A percentile compares a stretch with the other conserved stretches of the same genome.
Conservation (phyloP, 2,797 vertebrate species). For the Enteromius paludinosus region DNA sequence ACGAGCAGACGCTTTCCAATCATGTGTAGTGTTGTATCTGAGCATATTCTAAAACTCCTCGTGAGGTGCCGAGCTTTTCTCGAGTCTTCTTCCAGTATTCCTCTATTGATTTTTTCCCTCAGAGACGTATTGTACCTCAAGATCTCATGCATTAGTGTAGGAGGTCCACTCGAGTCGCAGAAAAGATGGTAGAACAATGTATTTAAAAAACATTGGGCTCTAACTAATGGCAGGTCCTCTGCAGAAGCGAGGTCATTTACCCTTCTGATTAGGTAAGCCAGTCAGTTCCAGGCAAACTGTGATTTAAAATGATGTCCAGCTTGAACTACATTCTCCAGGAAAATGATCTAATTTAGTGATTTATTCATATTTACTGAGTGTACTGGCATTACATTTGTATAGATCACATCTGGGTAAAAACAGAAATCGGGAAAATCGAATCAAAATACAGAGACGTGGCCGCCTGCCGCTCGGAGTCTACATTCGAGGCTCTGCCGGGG, state of each 20-base stretch:
- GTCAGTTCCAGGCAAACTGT: slow-evolving; percentile 78
- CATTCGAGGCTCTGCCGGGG: slow-evolving; percentile 72
- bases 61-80: slow-evolving; percentile 45
- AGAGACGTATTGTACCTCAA: slow-evolving; percentile 63
- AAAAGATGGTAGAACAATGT: slow-evolving; percentile 76
- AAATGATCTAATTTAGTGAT: slow-evolving; percentile 88
- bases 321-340: slow-evolving; percentile 81
- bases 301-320: slow-evolving; percentile 86
- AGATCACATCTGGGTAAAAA: slow-evolving; percentile 81
- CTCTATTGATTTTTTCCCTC: slow-evolving; percentile 67
- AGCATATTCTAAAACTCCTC: slow-evolving; percentile 41
- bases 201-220: slow-evolving; percentile 77
- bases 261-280: slow-evolving; percentile 75
- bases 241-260: slow-evolving; percentile 81
- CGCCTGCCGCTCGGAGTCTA: slow-evolving; percentile 75
- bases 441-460: slow-evolving; percentile 80
- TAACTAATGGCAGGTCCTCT: slow-evolving; percentile 75
- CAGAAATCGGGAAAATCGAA: slow-evolving; percentile 80
- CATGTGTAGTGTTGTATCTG: slow-evolving; percentile 37
- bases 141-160: slow-evolving; percentile 71
- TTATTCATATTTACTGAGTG: slow-evolving; percentile 94
- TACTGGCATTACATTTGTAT: slow-evolving; percentile 92
- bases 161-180: slow-evolving; percentile 59
- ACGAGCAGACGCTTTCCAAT: neutral
- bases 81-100: slow-evolving; percentile 45